A percentile compares a stretch with the other conserved stretches of the same genome.
Evolutionary conservation across 2,113 vertebrate genomes (phyloP).

Genomic region (Eptesicus fuscus): DNA sequence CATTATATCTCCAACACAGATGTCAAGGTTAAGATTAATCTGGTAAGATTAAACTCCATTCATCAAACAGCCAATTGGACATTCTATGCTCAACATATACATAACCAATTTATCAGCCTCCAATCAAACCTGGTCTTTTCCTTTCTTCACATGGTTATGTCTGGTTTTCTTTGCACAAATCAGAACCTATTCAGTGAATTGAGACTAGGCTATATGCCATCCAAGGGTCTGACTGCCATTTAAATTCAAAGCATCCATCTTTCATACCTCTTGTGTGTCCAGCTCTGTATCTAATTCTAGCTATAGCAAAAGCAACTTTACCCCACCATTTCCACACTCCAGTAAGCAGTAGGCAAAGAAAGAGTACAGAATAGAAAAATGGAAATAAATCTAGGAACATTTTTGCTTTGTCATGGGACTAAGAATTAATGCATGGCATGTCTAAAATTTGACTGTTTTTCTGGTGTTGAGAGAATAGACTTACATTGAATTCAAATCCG

Average conservation of each 20-base stretch:
- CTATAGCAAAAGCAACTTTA: neutral
- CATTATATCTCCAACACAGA: neutral
- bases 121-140: neutral
- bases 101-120: neutral
- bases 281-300: neutral
- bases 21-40: neutral
- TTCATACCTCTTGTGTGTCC: neutral
- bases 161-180: neutral
- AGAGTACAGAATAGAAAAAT: neutral
- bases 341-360: neutral
- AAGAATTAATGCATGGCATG: neutral
- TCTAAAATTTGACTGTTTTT: neutral
- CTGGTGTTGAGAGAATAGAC: neutral
- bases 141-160: neutral
- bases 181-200: neutral
- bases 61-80: neutral
- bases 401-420: neutral
- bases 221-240: neutral
- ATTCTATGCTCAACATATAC: neutral
- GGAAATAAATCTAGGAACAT: neutral
- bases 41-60: neutral
- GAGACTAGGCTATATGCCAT: neutral
- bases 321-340: neutral
- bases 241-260: neutral
- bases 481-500: neutral